Conservation (phyloP, 2,113 vertebrate genomes). For the Colius striatus region DNA sequence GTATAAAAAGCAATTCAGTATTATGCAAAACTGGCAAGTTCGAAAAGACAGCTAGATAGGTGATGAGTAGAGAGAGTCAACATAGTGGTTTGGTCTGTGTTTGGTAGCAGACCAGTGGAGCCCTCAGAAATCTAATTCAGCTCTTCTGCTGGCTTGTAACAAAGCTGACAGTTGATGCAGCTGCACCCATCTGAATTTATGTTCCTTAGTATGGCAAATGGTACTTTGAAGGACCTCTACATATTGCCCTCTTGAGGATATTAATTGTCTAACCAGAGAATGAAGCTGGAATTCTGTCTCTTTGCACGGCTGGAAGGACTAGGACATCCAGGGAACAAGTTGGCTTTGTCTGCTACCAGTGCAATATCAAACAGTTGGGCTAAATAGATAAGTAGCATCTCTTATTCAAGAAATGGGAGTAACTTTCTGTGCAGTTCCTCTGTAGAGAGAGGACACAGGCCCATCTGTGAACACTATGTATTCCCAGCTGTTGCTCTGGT, state of each 20-base stretch:
- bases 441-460: neutral
- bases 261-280: neutral
- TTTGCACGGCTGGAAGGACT: neutral
- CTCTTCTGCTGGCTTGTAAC: neutral
- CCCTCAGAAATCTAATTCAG: neutral
- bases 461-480: neutral
- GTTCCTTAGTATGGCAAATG: neutral
- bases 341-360: neutral
- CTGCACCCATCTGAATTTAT: neutral
- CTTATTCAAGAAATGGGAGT: neutral
- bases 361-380: neutral
- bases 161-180: neutral
- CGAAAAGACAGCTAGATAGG: neutral
- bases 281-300: neutral
- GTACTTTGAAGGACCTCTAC: neutral
- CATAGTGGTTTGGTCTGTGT: neutral
- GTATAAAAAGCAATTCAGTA: slow-evolving; percentile 41
- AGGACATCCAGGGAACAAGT: neutral
- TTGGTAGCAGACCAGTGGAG: neutral
- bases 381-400: neutral
- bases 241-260: neutral
- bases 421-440: neutral
- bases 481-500: neutral
- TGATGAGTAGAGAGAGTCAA: slow-evolving; percentile 3
- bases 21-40: slow-evolving; percentile 16